Base-by-base conservation (phyloP, 2,113 vertebrate genomes). In the Anolis carolinensis region DNA sequence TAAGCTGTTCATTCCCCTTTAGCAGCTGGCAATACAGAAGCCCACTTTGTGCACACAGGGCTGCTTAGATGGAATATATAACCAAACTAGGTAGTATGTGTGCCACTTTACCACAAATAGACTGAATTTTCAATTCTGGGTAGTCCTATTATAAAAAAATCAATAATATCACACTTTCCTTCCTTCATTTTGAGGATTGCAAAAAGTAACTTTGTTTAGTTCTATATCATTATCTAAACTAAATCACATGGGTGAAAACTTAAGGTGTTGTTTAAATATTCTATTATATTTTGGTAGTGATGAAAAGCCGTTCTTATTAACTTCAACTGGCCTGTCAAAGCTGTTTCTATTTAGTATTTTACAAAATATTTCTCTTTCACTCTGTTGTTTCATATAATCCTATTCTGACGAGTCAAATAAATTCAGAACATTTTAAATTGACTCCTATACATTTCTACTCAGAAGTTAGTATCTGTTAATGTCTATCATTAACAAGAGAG, bases 21-120 rank as follows among this genome's bases (percentile, higher is more conserved):
- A 71, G 81, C 78, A 86, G 78, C 68, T 86, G 85, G 79, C 79
- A 80, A 72, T 27, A 75, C n/a, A 27, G 44, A 75, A 75, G 71
- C 67, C 16, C 39, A 76, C 72, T 59, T 81, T 81, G n/a, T 75
- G 79, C 70, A 75, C 39, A 81, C 79, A 81, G 52, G 48, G 16
- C 71, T 75, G 44, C 59, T 30, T 81, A 36, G 79, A 52, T 67
- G 32, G 70, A 65, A 36, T 59, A 81, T 50, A 63, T 65, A 86
- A 50, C 70, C n/a, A 86, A 81, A 48, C 20, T 50, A 52, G 52
- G 59, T 52, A 86, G 71, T 32, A 74, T 63, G 16, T 48, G 72
- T 83, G 27, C 34, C 82, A 83, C 10, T 75, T 75, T 30, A 65
- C 30, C 18, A 14, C 39, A 34, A 81, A 74, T 20, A 63, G 44